Percentiles rank a stretch among this genome's conserved stretches.
These are phyloP conservation scores for Tachina lurida DNA, from an alignment of 2,888 invertebrate species.

Conservation along the genomic window DNA sequence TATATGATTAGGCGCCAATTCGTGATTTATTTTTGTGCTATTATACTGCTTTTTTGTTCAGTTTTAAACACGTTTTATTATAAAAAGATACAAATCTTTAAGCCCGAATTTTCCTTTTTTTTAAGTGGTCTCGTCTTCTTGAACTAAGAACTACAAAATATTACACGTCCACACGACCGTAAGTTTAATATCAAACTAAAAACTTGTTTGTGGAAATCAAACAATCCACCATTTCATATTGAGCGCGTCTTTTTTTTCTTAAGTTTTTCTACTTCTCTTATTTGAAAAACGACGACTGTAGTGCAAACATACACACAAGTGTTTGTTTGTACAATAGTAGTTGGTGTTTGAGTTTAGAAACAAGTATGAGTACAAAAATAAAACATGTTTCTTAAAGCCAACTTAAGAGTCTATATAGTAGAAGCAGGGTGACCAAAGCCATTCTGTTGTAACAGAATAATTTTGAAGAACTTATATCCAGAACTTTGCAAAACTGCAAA, in stretches of 20 bases:
- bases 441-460: no score
- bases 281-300: slow-evolving; percentile 44
- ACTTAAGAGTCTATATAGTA: background rate
- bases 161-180: slow-evolving; percentile 76
- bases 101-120: slow-evolving; percentile 1
- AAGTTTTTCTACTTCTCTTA: slow-evolving; percentile 41
- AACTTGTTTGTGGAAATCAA: slow-evolving; percentile 76
- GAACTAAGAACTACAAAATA: background rate
- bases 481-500: no score
- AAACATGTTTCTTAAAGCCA: slow-evolving; percentile 60
- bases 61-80: slow-evolving; percentile 44
- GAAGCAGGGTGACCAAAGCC: background rate
- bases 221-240: slow-evolving; percentile 49
- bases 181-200: slow-evolving; percentile 78
- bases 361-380: slow-evolving; percentile 33
- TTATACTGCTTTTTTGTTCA: background rate
- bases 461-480: no score
- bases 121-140: slow-evolving; percentile 14
- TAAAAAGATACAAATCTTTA: slow-evolving; percentile 10
- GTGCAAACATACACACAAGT: slow-evolving; percentile 41
- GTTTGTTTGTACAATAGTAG: slow-evolving; percentile 39
- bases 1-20: slow-evolving; percentile 45
- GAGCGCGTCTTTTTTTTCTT: slow-evolving; percentile 28
- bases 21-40: background rate
- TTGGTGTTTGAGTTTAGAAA: slow-evolving; percentile 54